Evolutionary conservation across 1,140 invertebrate genomes (phyloP).

Genomic region (Metaphire vulgaris): DNA sequence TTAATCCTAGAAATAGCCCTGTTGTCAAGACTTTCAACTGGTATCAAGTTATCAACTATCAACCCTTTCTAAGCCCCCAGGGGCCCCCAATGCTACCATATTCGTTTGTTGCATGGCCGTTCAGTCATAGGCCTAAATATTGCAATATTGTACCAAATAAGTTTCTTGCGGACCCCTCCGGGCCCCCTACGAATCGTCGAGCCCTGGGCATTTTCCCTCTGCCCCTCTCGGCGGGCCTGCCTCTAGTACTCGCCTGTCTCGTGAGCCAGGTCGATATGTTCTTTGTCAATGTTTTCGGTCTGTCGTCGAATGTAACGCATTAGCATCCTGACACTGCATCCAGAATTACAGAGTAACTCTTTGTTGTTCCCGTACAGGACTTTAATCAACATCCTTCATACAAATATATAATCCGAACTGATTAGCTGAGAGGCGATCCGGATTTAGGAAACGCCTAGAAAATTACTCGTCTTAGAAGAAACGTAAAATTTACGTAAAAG

Average conservation of each 20-base stretch:
- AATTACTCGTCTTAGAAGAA: too few relatives aligned
- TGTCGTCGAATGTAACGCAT: not conserved
- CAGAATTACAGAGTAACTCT: not conserved
- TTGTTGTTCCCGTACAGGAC: not conserved
- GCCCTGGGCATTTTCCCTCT: too few relatives aligned
- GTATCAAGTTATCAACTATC: too few relatives aligned
- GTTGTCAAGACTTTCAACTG: too few relatives aligned
- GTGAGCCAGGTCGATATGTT: not conserved
- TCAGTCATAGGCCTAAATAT: not conserved
- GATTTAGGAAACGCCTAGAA: too few relatives aligned
- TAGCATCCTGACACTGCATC: not conserved
- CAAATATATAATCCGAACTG: too few relatives aligned
- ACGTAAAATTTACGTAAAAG: too few relatives aligned
- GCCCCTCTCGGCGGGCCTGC: not conserved
- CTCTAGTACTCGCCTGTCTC: not conserved
- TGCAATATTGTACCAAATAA: too few relatives aligned
- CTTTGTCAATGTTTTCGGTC: not conserved
- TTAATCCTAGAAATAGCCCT: too few relatives aligned
- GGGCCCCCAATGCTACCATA: not conserved
- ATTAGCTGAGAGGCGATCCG: too few relatives aligned
- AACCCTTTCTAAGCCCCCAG: not conserved
- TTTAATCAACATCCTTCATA: not conserved
- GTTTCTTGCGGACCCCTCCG: too few relatives aligned
- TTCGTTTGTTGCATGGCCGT: not conserved
- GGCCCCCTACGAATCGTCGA: too few relatives aligned